A percentile compares a stretch with the other conserved stretches of the same genome.
These are phyloP conservation scores for Endomychus coccineus DNA, from an alignment of 2,888 invertebrate genomes.

Conservation along the genomic window DNA sequence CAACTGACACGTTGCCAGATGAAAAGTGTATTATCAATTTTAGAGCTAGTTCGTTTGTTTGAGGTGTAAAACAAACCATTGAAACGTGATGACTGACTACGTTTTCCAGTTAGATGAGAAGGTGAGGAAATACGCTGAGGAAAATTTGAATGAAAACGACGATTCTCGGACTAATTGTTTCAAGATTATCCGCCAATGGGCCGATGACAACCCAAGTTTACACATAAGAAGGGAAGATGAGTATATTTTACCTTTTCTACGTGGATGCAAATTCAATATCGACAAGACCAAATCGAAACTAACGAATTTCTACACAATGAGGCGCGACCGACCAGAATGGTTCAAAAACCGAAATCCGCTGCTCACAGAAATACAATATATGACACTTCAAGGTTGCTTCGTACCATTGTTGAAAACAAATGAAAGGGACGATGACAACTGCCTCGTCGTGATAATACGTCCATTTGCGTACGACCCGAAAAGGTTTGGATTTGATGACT, in stretches of 20 bases:
- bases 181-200: conserved; percentile 40
- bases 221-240: conserved; percentile 43
- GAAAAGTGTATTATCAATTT: too few species aligned
- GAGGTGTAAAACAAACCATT: too few species aligned
- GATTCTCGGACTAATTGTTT: conserved; percentile 28
- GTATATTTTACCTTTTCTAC: conserved; percentile 49
- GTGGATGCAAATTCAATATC: conserved; percentile 52
- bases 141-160: conserved; percentile 36
- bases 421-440: too few species aligned
- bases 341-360: conserved; percentile 51
- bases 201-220: conserved; percentile 34
- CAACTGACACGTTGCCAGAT: too few species aligned
- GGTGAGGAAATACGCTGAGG: conserved; percentile 27
- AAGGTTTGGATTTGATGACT: conserved; percentile 49
- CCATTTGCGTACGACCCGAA: conserved; percentile 54
- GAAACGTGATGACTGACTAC: too few species aligned
- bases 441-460: conserved; percentile 52
- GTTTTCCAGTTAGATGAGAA: conserved; percentile 23
- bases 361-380: conserved; percentile 48
- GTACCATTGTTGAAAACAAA: conserved; percentile 44
- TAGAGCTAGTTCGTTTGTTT: too few species aligned
- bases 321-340: conserved; percentile 50
- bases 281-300: conserved; percentile 51
- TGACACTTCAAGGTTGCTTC: conserved; percentile 50
- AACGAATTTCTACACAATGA: conserved; percentile 49